Base-by-base conservation (phyloP, 2,888 invertebrate species). In the Alviniconcha strummeri region DNA sequence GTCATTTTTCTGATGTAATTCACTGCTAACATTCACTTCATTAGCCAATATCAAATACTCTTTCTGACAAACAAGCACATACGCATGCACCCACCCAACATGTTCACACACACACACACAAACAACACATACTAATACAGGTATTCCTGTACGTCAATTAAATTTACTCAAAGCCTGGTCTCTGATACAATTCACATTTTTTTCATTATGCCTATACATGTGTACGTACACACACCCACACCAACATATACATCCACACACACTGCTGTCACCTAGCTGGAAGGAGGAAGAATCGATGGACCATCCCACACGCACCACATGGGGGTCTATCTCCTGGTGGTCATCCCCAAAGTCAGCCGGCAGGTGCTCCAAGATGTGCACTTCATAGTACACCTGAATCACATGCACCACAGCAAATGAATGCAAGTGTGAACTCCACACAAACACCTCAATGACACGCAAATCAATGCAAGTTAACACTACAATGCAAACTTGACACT, bases 241-340 rank as follows among this genome's bases (percentile, higher is more conserved):
- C n/a, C 9, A 72, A 13, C 55, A 67, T 54, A 54, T 56, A 36
- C 13, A 36, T 54, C 13, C 8, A 64, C 15, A 67, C 55, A n/a
- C 54, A n/a, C 36, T 36, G 36, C 15, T 72, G 94, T 95, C 95
- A 94, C 97, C 97, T 75, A 98, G 95, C 94, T 98, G 97, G 90
- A 98, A 94, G 0, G 96, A 95, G 0, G 96, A 95, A 76, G 95
- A 95, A 0, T 95, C 95, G 6, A 96, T 95, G 0, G 99, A 99
- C 96, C 98, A 99, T 13, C 99, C 99, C 15, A 98, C 95, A 84
- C 99, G 95, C 78, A 99, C 94, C 0, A 97, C 96, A 89, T 97
- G 96, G 0, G 96, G 95, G 78, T 95, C 93, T 0, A 94, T 91
- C 87, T 95, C 95, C 83, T 91, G 87, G 84, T 93, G 93, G 84